Evolutionary conservation across 1,140 invertebrate species (phyloP).

Genomic region (Coenobita brevimanus): DNA sequence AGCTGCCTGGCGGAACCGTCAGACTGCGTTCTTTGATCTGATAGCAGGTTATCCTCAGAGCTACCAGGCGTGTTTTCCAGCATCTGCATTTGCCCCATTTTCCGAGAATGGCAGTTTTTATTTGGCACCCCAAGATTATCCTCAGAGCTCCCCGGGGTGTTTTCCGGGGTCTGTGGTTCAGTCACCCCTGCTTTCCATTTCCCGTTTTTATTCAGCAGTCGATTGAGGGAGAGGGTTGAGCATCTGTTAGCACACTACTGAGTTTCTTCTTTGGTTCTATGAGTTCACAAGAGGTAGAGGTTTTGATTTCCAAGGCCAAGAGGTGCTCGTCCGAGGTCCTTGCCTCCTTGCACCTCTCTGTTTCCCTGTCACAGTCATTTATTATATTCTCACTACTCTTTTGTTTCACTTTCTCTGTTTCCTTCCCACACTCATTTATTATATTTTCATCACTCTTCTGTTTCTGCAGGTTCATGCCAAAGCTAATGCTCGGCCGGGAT

Average conservation of each 20-base stretch:
- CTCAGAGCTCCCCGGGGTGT: too few species aligned
- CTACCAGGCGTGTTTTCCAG: conserved; percentile 45
- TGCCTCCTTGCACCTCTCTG: not conserved
- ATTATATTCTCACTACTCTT: too few species aligned
- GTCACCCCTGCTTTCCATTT: too few species aligned
- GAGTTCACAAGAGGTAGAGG: conserved; percentile 62
- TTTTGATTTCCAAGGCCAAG: conserved; percentile 54
- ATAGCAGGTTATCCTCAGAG: conserved; percentile 52
- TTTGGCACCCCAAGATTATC: too few species aligned
- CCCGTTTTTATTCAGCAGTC: too few species aligned
- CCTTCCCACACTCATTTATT: conserved; percentile 38
- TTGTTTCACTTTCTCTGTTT: conserved; percentile 12
- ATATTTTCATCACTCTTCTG: conserved; percentile 53
- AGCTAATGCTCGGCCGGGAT: conserved; percentile 56
- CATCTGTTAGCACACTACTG: conserved; percentile 32
- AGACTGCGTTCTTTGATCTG: conserved; percentile 15
- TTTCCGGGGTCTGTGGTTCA: too few species aligned
- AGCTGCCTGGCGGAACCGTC: conserved; percentile 15
- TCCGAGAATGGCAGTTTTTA: conserved; percentile 46
- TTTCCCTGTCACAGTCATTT: too few species aligned
- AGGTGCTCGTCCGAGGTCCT: conserved; percentile 28
- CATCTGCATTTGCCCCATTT: not conserved
- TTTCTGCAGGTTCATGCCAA: conserved; percentile 48
- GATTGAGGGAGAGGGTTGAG: conserved; percentile 58
- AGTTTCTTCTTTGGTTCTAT: conserved; percentile 57